Evolutionary conservation across 64 coral and sea anemone genomes (phyloP).

Genomic region (Dendronephthya gigantea): DNA sequence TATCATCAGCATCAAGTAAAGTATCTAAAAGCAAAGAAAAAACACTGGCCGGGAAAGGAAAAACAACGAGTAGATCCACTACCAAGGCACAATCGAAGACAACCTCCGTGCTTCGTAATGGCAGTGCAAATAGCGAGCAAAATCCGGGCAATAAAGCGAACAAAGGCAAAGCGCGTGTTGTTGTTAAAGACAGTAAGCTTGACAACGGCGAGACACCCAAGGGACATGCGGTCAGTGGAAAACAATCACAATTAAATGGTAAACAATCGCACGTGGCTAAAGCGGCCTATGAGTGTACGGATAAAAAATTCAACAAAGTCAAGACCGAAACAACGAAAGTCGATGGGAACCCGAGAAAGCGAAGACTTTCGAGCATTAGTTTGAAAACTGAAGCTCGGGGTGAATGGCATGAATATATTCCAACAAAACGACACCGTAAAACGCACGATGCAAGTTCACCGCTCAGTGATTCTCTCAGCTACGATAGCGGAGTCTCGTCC

Average conservation of each 20-base stretch:
- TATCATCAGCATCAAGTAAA: not conserved
- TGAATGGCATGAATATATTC: not conserved
- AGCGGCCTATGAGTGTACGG: not conserved
- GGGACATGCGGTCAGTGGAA: not conserved
- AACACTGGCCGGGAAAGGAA: not conserved
- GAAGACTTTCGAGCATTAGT: not conserved
- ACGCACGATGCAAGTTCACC: not conserved
- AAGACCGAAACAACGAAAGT: too few relatives aligned
- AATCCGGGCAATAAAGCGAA: not conserved
- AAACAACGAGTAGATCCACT: not conserved
- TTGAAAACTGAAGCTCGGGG: not conserved
- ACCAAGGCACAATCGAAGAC: not conserved
- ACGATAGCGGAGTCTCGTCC: not conserved
- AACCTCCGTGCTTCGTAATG: not conserved
- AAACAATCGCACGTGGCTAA: conserved; percentile 4
- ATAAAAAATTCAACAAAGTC: not conserved
- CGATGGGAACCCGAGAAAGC: not conserved
- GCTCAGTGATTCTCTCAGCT: not conserved
- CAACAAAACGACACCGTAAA: conserved; percentile 2
- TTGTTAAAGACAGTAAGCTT: not conserved
- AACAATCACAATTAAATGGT: not conserved
- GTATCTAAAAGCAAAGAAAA: not conserved
- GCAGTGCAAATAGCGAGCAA: not conserved
- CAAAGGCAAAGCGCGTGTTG: not conserved
- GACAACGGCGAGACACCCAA: not conserved